Evolutionary conservation across 2,113 vertebrate genomes (phyloP).

Genomic region (Lichenostomus cassidix): DNA sequence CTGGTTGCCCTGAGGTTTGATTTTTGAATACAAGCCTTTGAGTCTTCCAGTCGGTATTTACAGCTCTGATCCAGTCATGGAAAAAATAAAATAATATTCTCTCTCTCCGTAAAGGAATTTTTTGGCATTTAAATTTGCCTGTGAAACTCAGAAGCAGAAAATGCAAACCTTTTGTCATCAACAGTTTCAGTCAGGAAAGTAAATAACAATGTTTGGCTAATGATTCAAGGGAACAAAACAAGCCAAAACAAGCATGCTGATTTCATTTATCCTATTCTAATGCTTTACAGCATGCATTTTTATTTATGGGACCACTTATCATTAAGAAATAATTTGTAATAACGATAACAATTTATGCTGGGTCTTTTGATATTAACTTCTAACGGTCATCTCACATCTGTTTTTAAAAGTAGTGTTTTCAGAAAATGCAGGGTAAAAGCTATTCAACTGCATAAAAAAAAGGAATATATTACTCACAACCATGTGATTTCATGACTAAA

Average conservation of each 20-base stretch:
- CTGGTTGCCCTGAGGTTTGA: not conserved
- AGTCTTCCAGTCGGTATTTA: not conserved
- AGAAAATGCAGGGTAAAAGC: not conserved
- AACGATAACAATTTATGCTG: not conserved
- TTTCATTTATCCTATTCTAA: slow-evolving; percentile 53
- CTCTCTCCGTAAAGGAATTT: not conserved
- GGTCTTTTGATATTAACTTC: not conserved
- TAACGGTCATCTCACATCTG: not conserved
- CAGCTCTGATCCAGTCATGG: not conserved
- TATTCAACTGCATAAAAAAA: not conserved
- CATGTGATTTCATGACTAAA: not conserved
- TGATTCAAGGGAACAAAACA: slow-evolving; percentile 51
- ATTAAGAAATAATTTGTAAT: slow-evolving; percentile 12
- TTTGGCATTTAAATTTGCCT: not conserved
- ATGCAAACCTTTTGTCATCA: not conserved
- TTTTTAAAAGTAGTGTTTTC: not conserved
- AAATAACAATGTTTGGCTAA: slow-evolving; percentile 41
- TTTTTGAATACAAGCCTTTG: not conserved
- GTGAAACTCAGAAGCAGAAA: slow-evolving; percentile 31
- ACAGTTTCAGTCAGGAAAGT: slow-evolving; percentile 8
- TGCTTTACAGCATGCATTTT: slow-evolving; percentile 25
- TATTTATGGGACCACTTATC: slow-evolving; percentile 27
- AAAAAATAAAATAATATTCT: not conserved
- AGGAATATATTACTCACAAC: not conserved
- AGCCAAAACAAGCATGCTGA: not conserved